phyloP scores from a whole-genome alignment of 2,113 vertebrate genomes.

The Neomonachus schauinslandi region DNA sequence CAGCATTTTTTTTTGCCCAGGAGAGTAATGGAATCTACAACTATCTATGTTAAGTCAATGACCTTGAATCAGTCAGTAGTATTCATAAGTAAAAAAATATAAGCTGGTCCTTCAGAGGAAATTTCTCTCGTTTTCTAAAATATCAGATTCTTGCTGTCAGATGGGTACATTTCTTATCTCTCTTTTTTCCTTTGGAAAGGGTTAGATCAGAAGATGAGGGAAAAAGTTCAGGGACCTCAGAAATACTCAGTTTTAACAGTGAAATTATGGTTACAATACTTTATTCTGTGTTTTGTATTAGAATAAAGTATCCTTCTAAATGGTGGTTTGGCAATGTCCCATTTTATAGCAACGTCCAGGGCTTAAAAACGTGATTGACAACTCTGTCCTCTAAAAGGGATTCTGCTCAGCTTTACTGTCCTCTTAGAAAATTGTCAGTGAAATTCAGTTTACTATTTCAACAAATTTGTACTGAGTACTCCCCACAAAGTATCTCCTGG shows the following conservation, averaged over 20 bases:
- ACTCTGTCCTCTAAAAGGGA: background rate
- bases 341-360: background rate
- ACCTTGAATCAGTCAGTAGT: background rate
- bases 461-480: background rate
- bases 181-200: background rate
- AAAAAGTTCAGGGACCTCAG: background rate
- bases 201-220: background rate
- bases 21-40: background rate
- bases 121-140: slow-evolving; percentile 6
- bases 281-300: background rate
- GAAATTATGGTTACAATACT: background rate
- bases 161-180: background rate
- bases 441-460: background rate
- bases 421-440: background rate
- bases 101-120: background rate
- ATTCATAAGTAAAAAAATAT: background rate
- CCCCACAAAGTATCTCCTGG: background rate
- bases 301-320: background rate
- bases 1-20: background rate
- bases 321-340: background rate
- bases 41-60: slow-evolving; percentile 21
- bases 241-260: background rate
- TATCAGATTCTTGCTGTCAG: background rate
- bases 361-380: background rate
- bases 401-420: background rate